phyloP scores from a whole-genome alignment of 2,888 invertebrate species.

The Synanthedon tipuliformis region DNA sequence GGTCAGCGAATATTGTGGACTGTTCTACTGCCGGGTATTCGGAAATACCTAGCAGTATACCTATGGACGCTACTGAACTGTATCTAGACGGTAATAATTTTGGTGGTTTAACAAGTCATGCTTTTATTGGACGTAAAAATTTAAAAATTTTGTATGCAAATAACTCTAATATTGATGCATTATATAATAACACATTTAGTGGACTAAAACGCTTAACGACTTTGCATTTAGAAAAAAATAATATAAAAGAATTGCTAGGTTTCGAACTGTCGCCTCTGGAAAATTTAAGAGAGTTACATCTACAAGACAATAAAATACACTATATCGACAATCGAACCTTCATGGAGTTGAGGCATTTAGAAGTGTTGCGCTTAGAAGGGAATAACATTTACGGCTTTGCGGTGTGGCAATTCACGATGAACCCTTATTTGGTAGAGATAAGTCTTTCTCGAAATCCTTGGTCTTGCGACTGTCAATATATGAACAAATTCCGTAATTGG shows the following conservation, averaged over 20 bases:
- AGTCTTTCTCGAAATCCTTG: slow-evolving; percentile 87
- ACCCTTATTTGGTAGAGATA: slow-evolving; percentile 89
- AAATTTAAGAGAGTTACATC: slow-evolving; percentile 85
- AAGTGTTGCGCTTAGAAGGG: slow-evolving; percentile 86
- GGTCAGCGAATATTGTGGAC: slow-evolving; percentile 93
- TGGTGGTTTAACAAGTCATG: slow-evolving; percentile 86
- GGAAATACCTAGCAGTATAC: slow-evolving; percentile 87
- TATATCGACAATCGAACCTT: slow-evolving; percentile 90
- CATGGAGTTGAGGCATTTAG: slow-evolving; percentile 81
- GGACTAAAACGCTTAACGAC: slow-evolving; percentile 83
- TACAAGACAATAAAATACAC: slow-evolving; percentile 86
- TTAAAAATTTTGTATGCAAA: slow-evolving; percentile 88
- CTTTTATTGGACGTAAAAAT: slow-evolving; percentile 92
- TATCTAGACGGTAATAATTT: slow-evolving; percentile 94
- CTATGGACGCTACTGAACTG: slow-evolving; percentile 96
- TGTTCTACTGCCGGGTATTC: slow-evolving; percentile 86
- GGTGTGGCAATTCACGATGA: slow-evolving; percentile 86
- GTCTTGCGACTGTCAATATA: slow-evolving; percentile 91
- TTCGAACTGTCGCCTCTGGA: slow-evolving; percentile 86
- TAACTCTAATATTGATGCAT: slow-evolving; percentile 85
- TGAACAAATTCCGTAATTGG: slow-evolving; percentile 84
- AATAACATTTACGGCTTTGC: slow-evolving; percentile 85
- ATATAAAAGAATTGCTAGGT: slow-evolving; percentile 81
- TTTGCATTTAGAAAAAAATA: slow-evolving; percentile 89
- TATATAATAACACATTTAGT: slow-evolving; percentile 92